Evolutionary conservation across 2,113 vertebrate genomes (phyloP).

Genomic region (Callipepla squamata): DNA sequence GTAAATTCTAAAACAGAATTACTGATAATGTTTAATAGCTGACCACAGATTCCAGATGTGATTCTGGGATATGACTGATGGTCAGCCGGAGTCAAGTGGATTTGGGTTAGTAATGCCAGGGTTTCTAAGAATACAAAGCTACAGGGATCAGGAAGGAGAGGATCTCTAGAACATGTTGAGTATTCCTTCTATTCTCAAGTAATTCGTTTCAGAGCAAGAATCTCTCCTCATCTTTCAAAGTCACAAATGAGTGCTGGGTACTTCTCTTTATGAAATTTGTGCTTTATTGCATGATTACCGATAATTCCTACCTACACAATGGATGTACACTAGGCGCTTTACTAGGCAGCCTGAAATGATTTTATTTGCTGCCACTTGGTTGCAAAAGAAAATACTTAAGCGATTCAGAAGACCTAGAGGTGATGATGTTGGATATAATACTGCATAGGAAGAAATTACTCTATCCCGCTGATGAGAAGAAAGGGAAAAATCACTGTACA

Average conservation of each 20-base stretch:
- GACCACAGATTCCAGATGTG: background rate
- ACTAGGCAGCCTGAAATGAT: background rate
- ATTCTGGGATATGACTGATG: background rate
- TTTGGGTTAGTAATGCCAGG: background rate
- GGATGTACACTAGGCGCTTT: background rate
- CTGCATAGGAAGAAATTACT: background rate
- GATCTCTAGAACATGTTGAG: background rate
- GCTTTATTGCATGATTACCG: background rate
- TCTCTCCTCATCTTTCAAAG: background rate
- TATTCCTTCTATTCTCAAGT: background rate
- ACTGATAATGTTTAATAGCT: background rate
- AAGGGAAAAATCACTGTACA: background rate
- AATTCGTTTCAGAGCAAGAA: background rate
- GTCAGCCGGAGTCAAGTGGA: background rate
- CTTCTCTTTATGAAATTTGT: background rate
- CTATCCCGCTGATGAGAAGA: background rate
- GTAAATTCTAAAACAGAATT: background rate
- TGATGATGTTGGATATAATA: background rate
- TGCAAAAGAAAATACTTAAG: background rate
- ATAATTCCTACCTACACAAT: background rate
- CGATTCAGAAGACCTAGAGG: background rate
- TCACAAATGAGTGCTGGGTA: background rate
- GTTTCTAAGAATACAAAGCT: background rate
- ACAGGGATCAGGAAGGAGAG: background rate
- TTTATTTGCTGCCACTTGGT: background rate